These are phyloP conservation scores for Isaurus tuberculatus DNA, from an alignment of 92 coral and sea anemone genomes.

Conservation along the genomic window DNA sequence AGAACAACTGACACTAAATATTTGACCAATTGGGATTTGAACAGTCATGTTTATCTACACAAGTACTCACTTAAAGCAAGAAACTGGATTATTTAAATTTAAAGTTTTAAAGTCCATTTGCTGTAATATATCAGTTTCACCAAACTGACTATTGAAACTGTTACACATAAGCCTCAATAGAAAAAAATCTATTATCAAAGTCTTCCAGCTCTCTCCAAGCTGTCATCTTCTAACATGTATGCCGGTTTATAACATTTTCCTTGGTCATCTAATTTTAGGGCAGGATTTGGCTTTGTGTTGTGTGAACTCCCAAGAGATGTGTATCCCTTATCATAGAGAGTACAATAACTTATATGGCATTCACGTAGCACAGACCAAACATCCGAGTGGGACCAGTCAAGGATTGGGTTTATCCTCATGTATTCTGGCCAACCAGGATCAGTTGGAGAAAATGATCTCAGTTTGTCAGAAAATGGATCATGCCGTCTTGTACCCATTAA, in stretches of 20 bases:
- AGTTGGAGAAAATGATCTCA: constrained; percentile 89
- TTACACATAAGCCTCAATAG: too few relatives aligned
- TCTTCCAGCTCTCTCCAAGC: constrained; percentile 93
- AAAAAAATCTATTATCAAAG: constrained; percentile 14
- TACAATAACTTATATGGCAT: constrained; percentile 82
- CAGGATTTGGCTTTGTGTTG: constrained; percentile 93
- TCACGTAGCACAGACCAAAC: constrained; percentile 90
- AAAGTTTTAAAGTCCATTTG: too few relatives aligned
- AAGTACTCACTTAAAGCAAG: too few relatives aligned
- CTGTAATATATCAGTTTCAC: too few relatives aligned
- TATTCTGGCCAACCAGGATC: constrained; percentile 96
- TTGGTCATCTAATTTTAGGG: constrained; percentile 66
- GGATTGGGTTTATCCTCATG: constrained; percentile 94
- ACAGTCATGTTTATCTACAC: too few relatives aligned
- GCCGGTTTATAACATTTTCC: constrained; percentile 85
- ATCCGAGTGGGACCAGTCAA: constrained; percentile 94
- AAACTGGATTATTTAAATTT: too few relatives aligned
- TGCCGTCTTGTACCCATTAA: constrained; percentile 95
- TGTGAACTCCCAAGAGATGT: constrained; percentile 92
- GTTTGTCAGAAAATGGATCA: constrained; percentile 90
- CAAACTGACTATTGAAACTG: too few relatives aligned
- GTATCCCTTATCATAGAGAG: constrained; percentile 91
- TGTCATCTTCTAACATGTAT: constrained; percentile 88
- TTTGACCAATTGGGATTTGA: too few relatives aligned
- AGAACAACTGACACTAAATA: too few relatives aligned